These are phyloP conservation scores for Ooceraea biroi DNA, from an alignment of 1,140 invertebrate genomes.

Conservation along the genomic window DNA sequence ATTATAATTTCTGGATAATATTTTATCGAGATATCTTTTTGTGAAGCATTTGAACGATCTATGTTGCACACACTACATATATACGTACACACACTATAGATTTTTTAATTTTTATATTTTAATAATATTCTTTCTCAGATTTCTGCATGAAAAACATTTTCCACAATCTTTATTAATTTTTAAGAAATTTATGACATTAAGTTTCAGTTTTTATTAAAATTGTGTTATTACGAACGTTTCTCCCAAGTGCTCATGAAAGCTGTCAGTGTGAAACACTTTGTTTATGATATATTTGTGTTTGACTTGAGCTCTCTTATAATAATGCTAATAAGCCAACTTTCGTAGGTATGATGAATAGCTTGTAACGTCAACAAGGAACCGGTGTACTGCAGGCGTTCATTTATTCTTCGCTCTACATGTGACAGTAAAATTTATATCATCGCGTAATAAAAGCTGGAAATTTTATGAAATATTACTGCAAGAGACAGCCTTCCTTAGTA, in stretches of 20 bases:
- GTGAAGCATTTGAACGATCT: not conserved
- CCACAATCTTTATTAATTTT: not conserved
- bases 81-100: too few species aligned
- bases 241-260: not conserved
- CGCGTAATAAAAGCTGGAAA: constrained; percentile 11
- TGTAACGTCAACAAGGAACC: constrained; percentile 2
- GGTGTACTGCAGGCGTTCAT: constrained; percentile 16
- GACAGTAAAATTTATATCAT: constrained; percentile 42
- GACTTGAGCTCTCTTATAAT: constrained; percentile 14
- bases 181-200: not conserved
- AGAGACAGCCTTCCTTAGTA: not conserved
- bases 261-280: not conserved
- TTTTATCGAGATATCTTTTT: not conserved
- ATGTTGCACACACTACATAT: too few species aligned
- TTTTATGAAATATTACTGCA: constrained; percentile 48
- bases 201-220: not conserved
- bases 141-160: not conserved
- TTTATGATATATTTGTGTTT: constrained; percentile 31
- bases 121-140: not conserved
- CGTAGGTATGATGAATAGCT: constrained; percentile 1
- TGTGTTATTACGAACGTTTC: not conserved
- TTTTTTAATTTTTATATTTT: constrained; percentile 7
- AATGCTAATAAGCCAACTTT: constrained; percentile 35
- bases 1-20: not conserved
- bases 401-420: constrained; percentile 8